Conservation (phyloP, 2,888 invertebrate genomes). For the Ophion ventricosus region DNA sequence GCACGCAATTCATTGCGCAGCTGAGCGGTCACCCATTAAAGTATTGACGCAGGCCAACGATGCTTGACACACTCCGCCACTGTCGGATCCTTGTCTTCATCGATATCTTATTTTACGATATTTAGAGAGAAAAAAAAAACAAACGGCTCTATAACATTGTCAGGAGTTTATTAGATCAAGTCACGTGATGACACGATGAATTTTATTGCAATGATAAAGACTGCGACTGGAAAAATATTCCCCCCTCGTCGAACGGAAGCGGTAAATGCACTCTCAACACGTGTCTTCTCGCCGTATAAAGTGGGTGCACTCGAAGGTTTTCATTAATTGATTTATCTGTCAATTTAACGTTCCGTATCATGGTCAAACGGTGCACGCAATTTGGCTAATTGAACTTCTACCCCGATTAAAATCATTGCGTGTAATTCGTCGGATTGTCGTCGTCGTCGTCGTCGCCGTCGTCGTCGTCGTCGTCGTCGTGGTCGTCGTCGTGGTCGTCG, state of each 20-base stretch:
- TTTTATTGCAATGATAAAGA: neutral
- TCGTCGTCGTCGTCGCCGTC: slow-evolving; percentile 53
- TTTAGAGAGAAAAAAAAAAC: neutral
- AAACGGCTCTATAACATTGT: neutral
- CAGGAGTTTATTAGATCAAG: neutral
- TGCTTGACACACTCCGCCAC: too few relatives aligned
- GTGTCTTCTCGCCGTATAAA: slow-evolving; percentile 50
- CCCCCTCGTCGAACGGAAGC: slow-evolving; percentile 58
- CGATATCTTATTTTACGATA: neutral
- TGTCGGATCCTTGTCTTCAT: neutral
- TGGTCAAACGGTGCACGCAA: slow-evolving; percentile 69
- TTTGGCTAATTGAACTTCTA: slow-evolving; percentile 77
- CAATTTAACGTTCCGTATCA: slow-evolving; percentile 68
- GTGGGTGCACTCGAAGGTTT: slow-evolving; percentile 56
- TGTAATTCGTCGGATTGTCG: slow-evolving; percentile 72
- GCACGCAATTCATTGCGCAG: neutral
- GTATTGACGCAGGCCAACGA: too few relatives aligned
- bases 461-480: slow-evolving; percentile 6
- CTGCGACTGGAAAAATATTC: slow-evolving; percentile 21
- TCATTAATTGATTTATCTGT: slow-evolving; percentile 74
- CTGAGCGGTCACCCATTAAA: too few relatives aligned
- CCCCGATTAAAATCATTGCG: slow-evolving; percentile 82
- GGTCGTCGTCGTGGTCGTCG: slow-evolving; percentile 56
- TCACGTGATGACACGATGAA: neutral
- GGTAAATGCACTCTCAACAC: slow-evolving; percentile 48